phyloP scores from a whole-genome alignment of 2,888 invertebrate genomes.

The Trachelus iudaicus region DNA sequence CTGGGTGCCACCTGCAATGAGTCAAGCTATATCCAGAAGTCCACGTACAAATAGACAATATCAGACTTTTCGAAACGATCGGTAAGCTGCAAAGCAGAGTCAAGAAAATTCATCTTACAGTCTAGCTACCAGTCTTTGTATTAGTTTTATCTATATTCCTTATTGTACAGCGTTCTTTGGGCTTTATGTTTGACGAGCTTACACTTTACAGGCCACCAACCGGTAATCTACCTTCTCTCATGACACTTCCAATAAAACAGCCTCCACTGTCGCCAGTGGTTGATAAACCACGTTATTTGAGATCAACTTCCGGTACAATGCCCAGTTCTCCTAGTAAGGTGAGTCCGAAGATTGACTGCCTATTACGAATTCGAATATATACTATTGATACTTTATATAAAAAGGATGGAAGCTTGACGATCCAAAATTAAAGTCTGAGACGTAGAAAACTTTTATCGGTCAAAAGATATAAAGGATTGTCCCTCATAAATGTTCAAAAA shows the following conservation, averaged over 20 bases:
- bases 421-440: background rate
- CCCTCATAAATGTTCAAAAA: no score
- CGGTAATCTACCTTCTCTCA: background rate
- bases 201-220: background rate
- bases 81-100: background rate
- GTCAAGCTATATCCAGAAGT: background rate
- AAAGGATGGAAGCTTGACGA: background rate
- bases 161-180: background rate
- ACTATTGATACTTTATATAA: background rate
- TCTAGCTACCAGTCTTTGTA: background rate
- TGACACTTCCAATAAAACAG: conserved; percentile 9
- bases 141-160: background rate
- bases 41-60: background rate
- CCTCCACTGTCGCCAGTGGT: background rate
- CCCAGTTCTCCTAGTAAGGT: conserved; percentile 16
- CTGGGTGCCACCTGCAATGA: background rate
- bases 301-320: conserved; percentile 1
- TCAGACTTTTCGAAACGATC: background rate
- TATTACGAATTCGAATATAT: background rate
- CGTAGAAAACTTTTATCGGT: no score
- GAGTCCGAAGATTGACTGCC: background rate
- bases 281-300: conserved; percentile 16
- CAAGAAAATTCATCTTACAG: background rate
- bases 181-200: background rate
- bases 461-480: no score